A percentile compares a stretch with the other conserved stretches of the same genome.
Evolutionary conservation across 2,888 invertebrate genomes (phyloP).

Genomic region (Pycnomerus fuliginosus): DNA sequence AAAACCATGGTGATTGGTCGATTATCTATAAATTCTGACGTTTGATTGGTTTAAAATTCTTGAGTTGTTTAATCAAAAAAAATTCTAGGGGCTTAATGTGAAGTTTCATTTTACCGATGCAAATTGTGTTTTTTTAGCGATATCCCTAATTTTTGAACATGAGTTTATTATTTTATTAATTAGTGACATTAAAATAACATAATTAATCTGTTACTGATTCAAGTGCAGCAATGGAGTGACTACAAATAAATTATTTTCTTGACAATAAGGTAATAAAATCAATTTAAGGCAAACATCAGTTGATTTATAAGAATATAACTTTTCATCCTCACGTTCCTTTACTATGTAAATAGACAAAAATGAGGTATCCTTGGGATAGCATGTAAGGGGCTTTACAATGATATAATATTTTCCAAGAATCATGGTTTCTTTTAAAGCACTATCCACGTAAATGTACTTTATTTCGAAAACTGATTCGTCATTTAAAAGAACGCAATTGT

Average conservation of each 20-base stretch:
- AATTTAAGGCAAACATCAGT: neutral
- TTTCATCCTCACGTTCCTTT: neutral
- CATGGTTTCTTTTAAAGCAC: neutral
- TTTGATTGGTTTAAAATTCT: too few species aligned
- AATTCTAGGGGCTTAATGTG: too few species aligned
- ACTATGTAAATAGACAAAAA: neutral
- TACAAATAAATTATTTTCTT: neutral
- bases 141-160: too few species aligned
- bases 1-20: too few species aligned
- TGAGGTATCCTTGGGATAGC: conserved; percentile 1
- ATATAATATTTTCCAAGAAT: conserved; percentile 4
- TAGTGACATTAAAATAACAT: neutral
- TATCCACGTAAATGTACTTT: neutral
- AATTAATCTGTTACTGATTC: neutral
- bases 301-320: neutral
- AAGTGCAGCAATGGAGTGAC: conserved; percentile 1
- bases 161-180: neutral
- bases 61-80: too few species aligned
- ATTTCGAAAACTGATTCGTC: conserved; percentile 1
- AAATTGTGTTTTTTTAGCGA: neutral
- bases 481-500: conserved; percentile 7
- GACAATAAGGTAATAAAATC: neutral
- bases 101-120: neutral
- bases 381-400: conserved; percentile 5
- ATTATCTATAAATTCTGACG: too few species aligned